Percentiles rank a stretch among this genome's conserved stretches.
Evolutionary conservation across 2,888 invertebrate species (phyloP).

Genomic region (Globia sparganii): DNA sequence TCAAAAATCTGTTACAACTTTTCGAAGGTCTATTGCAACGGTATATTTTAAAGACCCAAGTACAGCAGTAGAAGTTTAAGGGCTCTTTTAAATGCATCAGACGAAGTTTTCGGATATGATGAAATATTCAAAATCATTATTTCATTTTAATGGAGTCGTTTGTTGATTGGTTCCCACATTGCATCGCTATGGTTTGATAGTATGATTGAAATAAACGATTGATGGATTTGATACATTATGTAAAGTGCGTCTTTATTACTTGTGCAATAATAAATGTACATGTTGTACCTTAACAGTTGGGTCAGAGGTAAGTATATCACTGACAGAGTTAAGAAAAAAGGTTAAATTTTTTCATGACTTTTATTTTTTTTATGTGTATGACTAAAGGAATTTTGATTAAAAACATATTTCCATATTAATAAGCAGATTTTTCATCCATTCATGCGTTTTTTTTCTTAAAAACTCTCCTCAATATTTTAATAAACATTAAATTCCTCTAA

Average conservation of each 20-base stretch:
- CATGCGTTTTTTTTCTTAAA: background rate
- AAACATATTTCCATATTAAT: background rate
- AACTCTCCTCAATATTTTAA: constrained; percentile 1
- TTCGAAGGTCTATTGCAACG: background rate
- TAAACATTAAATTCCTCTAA: constrained; percentile 1
- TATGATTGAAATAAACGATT: constrained; percentile 56
- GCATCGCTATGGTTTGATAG: constrained; percentile 48
- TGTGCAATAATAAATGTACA: constrained; percentile 35
- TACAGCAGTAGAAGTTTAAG: background rate
- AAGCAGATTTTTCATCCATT: background rate
- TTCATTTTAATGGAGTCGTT: constrained; percentile 11
- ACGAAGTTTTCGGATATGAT: background rate
- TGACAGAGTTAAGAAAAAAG: background rate
- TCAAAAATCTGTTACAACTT: background rate
- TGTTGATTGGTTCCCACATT: constrained; percentile 49
- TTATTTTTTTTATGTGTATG: background rate
- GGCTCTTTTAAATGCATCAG: background rate
- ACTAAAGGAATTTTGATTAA: background rate
- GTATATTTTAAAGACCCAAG: background rate
- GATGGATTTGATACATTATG: constrained; percentile 29
- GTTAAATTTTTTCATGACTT: background rate
- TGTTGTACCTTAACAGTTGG: constrained; percentile 6
- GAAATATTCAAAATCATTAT: background rate
- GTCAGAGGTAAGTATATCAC: constrained; percentile 13
- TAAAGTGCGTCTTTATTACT: constrained; percentile 36